phyloP scores from a whole-genome alignment of 2,113 vertebrate species.

The Podocnemis expansa region DNA sequence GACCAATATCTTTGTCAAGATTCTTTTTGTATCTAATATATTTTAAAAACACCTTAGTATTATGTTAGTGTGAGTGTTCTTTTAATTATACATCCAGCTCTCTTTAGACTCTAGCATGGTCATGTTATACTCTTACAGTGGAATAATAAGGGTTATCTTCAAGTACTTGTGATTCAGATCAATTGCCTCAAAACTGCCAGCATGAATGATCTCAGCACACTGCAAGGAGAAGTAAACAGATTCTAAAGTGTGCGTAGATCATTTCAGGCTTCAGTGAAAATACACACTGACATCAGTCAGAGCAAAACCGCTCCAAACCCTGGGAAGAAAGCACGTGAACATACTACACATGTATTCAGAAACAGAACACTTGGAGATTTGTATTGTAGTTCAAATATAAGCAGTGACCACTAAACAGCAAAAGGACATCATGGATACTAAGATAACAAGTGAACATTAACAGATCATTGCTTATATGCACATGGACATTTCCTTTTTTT shows the following conservation, averaged over 20 bases:
- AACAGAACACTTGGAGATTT: background rate
- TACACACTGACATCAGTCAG: background rate
- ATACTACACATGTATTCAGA: background rate
- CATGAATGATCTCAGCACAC: background rate
- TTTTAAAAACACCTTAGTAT: background rate
- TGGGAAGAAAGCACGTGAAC: background rate
- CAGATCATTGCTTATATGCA: background rate
- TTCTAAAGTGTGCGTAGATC: background rate
- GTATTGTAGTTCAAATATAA: background rate
- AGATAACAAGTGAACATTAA: background rate
- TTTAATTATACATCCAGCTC: background rate
- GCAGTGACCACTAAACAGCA: background rate
- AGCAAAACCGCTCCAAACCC: background rate
- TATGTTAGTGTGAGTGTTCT: background rate
- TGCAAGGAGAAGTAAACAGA: slow-evolving; percentile 41
- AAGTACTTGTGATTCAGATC: background rate
- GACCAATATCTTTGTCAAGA: background rate
- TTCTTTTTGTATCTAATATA: background rate
- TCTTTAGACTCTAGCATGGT: background rate
- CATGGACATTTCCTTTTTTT: background rate
- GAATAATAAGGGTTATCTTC: slow-evolving; percentile 6
- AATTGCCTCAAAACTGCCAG: slow-evolving; percentile 26
- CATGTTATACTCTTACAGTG: background rate
- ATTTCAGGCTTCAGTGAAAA: slow-evolving; percentile 9
- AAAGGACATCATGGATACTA: background rate